Conservation (phyloP, 2,888 invertebrate species). For the Stenodera caucasica region DNA sequence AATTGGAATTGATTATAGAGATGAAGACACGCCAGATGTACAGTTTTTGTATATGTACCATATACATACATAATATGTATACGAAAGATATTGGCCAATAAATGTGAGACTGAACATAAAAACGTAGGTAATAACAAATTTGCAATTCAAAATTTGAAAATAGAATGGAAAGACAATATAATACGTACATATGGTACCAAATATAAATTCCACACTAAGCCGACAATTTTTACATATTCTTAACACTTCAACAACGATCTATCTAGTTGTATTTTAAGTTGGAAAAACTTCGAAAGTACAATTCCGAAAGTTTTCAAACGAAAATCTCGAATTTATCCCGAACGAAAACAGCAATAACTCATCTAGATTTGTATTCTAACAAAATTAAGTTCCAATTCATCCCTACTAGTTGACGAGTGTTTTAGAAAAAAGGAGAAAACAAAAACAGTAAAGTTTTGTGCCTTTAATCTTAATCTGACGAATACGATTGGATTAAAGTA, state of each 20-base stretch:
- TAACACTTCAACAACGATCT: conserved; percentile 10
- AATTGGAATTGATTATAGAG: background rate
- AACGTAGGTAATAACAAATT: background rate
- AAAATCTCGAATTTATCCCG: background rate
- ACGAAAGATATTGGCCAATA: conserved; percentile 9
- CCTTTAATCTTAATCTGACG: conserved; percentile 6
- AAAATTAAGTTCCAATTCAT: conserved; percentile 3
- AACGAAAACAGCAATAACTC: background rate
- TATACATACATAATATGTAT: too few species aligned
- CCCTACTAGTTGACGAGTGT: background rate
- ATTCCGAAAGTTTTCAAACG: background rate
- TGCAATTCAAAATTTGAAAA: conserved; percentile 2
- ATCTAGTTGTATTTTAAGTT: background rate
- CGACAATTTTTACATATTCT: conserved; percentile 20
- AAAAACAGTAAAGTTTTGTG: background rate
- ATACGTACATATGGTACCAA: conserved; percentile 10
- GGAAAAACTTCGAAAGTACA: background rate
- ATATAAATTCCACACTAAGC: conserved; percentile 19
- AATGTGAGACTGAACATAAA: conserved; percentile 9
- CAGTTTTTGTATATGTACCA: too few species aligned
- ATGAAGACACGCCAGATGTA: conserved; percentile 1
- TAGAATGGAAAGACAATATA: background rate
- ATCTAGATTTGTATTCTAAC: background rate
- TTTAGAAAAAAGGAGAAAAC: background rate
- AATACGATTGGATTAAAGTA: conserved; percentile 6